Conservation (phyloP, 23 tunicate species). For the Halocynthia roretzi region DNA sequence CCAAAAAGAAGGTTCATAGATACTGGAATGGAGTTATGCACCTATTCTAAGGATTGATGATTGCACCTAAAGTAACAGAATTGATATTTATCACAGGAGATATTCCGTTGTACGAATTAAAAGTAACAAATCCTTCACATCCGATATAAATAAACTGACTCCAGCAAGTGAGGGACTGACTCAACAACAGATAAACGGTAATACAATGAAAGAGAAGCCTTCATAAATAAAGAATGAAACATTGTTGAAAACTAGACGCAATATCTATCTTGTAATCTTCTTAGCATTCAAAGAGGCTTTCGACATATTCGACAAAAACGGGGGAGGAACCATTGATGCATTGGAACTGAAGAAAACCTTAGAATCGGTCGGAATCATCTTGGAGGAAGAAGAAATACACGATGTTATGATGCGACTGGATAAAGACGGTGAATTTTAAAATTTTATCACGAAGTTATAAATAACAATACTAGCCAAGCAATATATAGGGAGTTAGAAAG, state of each 20-base stretch:
- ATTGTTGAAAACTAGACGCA: not conserved
- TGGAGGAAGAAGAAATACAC: slow-evolving; percentile 44
- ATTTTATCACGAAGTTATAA: not conserved
- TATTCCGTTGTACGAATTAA: slow-evolving; percentile 19
- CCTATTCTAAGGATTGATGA: not conserved
- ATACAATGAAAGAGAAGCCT: not conserved
- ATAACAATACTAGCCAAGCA: not conserved
- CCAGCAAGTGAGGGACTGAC: slow-evolving; percentile 44
- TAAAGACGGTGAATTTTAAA: slow-evolving; percentile 26
- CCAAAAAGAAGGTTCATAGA: not conserved
- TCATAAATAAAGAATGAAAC: not conserved
- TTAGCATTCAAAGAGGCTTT: slow-evolving; percentile 66
- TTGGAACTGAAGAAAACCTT: slow-evolving; percentile 52
- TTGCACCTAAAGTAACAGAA: not conserved
- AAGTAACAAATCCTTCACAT: slow-evolving; percentile 14
- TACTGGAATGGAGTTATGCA: not conserved
- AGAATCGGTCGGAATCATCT: slow-evolving; percentile 44
- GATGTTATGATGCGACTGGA: slow-evolving; percentile 59
- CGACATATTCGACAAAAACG: slow-evolving; percentile 70
- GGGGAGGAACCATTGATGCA: slow-evolving; percentile 73
- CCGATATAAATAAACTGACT: slow-evolving; percentile 21
- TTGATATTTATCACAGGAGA: not conserved
- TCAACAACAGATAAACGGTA: slow-evolving; percentile 37
- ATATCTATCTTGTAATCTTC: not conserved
- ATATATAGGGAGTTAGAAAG: not conserved